Base-by-base conservation (phyloP, 2,113 vertebrate species). In the Microtus ochrogaster region DNA sequence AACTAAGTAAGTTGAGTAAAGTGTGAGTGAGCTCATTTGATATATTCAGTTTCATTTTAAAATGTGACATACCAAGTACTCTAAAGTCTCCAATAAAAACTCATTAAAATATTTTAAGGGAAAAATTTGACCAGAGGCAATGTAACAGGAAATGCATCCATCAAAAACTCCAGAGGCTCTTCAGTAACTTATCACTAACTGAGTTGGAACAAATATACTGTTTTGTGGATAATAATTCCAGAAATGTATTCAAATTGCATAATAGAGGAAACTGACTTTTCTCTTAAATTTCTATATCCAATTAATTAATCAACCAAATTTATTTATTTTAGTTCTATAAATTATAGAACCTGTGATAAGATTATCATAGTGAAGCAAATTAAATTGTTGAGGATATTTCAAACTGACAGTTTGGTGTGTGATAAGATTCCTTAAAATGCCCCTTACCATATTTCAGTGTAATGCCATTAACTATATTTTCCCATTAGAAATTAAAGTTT, bases 11-110 rank as follows among this genome's bases (percentile, higher is more conserved):
- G 98, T 98, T 99, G 98, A 98, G 97, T 98, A 97, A 98, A 98
- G 95, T 98, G 97, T 99, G 98, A 99, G 97, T 98, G 96, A 98
- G 97, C 90, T 91, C 95, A 74, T 98, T 98, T 97, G 97, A 49
- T 90, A 98, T 84, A 94, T 98, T 98, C 98, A 98, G 98, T 98
- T 98, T 98, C 98, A 98, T 98, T 98, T 79, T 98, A 98, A 98
- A 98, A 98, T 97, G 98, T 97, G 97, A 13, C 88, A 81, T 95
- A 97, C 86, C 88, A 97, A 88, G 94, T 94, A 61, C 4, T 74
- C 28, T 72, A 95, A 92, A 96, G 82, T 78, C 39, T 30, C 89
- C 90, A 95, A 94, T 97, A 90, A 97, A 97, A 97, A 94, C 96
- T 88, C 58, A 93, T 96, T 97, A 91, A 98, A 98, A 98, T 19